Percentiles rank a stretch among this genome's conserved stretches.
These are phyloP conservation scores for Harpalus rufipes DNA, from an alignment of 2,888 invertebrate genomes.

Conservation along the genomic window DNA sequence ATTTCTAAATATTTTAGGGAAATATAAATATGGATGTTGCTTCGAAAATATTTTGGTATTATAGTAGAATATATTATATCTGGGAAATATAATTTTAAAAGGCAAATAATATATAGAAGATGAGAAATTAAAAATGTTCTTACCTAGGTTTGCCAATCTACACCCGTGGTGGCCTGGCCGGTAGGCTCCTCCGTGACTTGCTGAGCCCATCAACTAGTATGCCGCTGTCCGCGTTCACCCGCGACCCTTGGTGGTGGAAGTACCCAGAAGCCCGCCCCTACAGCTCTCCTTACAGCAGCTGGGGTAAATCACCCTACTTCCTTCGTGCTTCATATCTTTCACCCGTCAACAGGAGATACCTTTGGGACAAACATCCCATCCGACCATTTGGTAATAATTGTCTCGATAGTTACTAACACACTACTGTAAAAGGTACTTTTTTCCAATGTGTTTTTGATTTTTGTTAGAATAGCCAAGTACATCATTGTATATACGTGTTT, in stretches of 20 bases:
- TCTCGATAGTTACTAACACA: slow-evolving; percentile 43
- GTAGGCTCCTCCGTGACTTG: slow-evolving; percentile 80
- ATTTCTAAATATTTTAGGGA: too few species aligned
- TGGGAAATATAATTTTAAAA: too few species aligned
- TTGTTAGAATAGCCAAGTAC: slow-evolving; percentile 8
- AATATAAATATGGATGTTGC: too few species aligned
- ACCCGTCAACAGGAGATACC: slow-evolving; percentile 93
- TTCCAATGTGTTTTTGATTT: slow-evolving; percentile 26
- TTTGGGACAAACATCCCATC: slow-evolving; percentile 94
- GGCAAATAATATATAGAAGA: too few species aligned
- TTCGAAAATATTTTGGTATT: too few species aligned
- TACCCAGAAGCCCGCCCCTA: slow-evolving; percentile 89
- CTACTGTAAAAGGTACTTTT: slow-evolving; percentile 32
- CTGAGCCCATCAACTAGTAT: slow-evolving; percentile 89
- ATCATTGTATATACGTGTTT: background rate
- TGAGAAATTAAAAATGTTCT: background rate
- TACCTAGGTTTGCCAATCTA: slow-evolving; percentile 85
- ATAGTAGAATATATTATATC: too few species aligned
- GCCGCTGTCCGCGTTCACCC: slow-evolving; percentile 89
- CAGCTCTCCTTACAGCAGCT: slow-evolving; percentile 82
- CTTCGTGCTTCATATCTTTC: slow-evolving; percentile 93
- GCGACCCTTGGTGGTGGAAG: slow-evolving; percentile 95
- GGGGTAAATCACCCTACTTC: slow-evolving; percentile 87
- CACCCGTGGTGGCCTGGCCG: slow-evolving; percentile 82
- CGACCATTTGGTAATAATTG: slow-evolving; percentile 88